phyloP scores from a whole-genome alignment of 1,140 invertebrate species.

The Arion vulgaris region DNA sequence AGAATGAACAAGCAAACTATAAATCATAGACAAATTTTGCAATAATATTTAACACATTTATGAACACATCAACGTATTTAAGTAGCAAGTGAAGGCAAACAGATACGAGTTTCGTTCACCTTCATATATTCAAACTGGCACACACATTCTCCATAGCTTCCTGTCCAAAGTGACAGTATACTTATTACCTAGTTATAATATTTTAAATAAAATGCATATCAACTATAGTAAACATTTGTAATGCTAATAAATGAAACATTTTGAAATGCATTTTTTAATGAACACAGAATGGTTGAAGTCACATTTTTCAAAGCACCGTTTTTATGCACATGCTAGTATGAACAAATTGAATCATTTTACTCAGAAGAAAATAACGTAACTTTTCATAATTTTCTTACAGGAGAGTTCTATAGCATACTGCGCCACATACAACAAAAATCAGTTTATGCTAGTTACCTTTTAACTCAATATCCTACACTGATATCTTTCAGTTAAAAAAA shows the following conservation, averaged over 20 bases:
- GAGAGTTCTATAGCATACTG: background rate
- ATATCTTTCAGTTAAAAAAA: too few relatives aligned
- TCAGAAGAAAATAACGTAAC: background rate
- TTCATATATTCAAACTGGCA: too few relatives aligned
- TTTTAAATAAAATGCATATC: too few relatives aligned
- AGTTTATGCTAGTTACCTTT: background rate
- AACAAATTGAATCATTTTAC: background rate
- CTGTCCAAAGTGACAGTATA: background rate
- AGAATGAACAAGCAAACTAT: background rate
- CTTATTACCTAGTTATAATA: too few relatives aligned
- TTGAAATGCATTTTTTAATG: background rate
- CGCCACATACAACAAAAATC: background rate
- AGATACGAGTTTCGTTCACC: too few relatives aligned
- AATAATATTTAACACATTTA: background rate
- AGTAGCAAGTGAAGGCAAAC: background rate
- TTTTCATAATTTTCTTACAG: background rate
- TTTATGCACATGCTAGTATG: background rate
- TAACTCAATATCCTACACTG: too few relatives aligned
- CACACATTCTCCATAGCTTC: too few relatives aligned
- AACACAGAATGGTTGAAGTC: background rate
- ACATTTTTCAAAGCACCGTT: background rate
- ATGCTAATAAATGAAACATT: background rate
- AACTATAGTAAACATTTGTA: background rate
- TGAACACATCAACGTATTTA: background rate
- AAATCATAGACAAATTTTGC: background rate